These are phyloP conservation scores for Pseudomyrmex cubaensis DNA, from an alignment of 1,140 invertebrate species.

Conservation along the genomic window DNA sequence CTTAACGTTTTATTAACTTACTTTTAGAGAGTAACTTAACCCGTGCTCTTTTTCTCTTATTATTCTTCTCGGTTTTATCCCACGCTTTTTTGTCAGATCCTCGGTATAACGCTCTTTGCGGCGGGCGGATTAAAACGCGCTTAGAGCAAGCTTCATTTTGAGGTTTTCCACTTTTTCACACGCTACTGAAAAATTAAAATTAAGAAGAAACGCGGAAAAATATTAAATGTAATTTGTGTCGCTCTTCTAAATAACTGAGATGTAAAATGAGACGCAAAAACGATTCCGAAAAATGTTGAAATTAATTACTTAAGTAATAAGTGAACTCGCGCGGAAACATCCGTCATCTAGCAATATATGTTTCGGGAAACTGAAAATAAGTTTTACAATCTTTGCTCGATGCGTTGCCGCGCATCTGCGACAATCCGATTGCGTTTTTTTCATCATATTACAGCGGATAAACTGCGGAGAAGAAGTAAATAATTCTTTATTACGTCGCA, in stretches of 20 bases:
- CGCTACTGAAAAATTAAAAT: slow-evolving; percentile 19
- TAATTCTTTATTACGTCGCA: slow-evolving; percentile 19
- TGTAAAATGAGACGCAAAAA: neutral
- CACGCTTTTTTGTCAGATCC: slow-evolving; percentile 19
- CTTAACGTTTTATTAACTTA: slow-evolving; percentile 4
- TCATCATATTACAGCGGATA: neutral
- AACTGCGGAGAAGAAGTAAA: slow-evolving; percentile 4
- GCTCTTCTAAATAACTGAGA: too few species aligned
- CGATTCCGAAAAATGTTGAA: too few species aligned
- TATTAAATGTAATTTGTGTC: neutral
- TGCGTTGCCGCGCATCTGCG: neutral
- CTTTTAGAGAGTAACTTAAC: slow-evolving; percentile 5
- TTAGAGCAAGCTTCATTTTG: neutral
- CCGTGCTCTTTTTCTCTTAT: neutral
- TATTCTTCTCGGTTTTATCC: slow-evolving; percentile 10
- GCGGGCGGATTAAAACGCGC: slow-evolving; percentile 25
- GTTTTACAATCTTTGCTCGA: neutral
- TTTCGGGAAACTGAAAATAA: neutral
- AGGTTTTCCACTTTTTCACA: neutral
- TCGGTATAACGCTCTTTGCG: slow-evolving; percentile 4
- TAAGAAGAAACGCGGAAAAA: neutral
- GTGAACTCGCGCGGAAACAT: too few species aligned
- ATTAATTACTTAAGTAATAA: too few species aligned
- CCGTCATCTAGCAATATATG: too few species aligned
- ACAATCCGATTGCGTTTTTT: slow-evolving; percentile 20